Percentiles rank a stretch among this genome's conserved stretches.
Conservation (phyloP, 2,797 vertebrate species). For the Mus caroli region DNA sequence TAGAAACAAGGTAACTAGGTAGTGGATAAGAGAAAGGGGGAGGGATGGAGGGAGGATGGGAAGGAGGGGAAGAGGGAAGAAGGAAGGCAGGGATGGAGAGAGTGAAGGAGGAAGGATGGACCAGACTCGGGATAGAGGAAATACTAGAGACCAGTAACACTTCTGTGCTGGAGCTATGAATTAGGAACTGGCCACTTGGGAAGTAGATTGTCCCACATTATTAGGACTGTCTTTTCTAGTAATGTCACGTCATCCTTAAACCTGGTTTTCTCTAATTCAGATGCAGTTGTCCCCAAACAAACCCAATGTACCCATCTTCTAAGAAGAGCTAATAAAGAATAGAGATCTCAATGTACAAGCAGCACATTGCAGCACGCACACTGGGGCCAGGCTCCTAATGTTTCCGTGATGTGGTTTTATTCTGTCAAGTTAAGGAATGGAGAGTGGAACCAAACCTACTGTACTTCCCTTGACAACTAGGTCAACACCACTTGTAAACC, state of each 20-base stretch:
- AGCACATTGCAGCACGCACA: neutral
- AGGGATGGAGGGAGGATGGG: too few species aligned
- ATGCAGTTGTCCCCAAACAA: neutral
- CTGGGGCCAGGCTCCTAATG: conserved; percentile 67
- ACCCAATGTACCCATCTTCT: neutral
- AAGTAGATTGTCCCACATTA: neutral
- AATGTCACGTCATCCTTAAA: too few species aligned
- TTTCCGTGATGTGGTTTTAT: conserved; percentile 75
- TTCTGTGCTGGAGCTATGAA: neutral
- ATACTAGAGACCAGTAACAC: neutral
- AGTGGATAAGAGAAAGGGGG: conserved; percentile 41
- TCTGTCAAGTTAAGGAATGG: conserved; percentile 79
- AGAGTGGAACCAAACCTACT: conserved; percentile 76
- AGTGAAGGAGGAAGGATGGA: neutral
- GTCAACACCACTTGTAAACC: conserved; percentile 93
- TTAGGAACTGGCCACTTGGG: neutral
- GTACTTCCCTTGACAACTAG: conserved; percentile 93
- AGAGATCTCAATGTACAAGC: neutral
- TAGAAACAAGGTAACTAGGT: conserved; percentile 85
- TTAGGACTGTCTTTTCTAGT: neutral
- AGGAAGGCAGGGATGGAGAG: neutral
- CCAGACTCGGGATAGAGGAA: neutral
- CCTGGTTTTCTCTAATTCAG: neutral
- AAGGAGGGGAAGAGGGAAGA: neutral
- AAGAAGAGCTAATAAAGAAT: neutral